These are phyloP conservation scores for Meloidogyne hapla DNA, from an alignment of 1,140 invertebrate genomes.

Conservation along the genomic window DNA sequence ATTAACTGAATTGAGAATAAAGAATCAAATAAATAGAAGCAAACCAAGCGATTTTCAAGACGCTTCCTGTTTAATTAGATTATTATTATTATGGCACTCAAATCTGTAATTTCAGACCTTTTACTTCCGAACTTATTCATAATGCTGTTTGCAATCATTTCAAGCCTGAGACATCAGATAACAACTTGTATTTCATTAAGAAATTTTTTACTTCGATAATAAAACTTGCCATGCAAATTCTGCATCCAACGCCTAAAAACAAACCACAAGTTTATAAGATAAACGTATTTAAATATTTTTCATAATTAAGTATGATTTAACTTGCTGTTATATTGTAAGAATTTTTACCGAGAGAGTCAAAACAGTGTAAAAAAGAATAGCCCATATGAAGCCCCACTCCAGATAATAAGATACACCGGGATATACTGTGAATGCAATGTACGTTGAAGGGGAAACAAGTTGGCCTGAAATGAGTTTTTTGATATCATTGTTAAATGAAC, in stretches of 20 bases:
- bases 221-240: conserved; percentile 59
- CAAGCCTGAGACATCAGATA: conserved; percentile 46
- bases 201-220: neutral
- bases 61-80: conserved; percentile 13
- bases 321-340: too few species aligned
- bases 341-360: conserved; percentile 49
- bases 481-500: too few species aligned
- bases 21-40: conserved; percentile 9
- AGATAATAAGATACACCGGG: conserved; percentile 57
- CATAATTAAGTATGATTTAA: too few species aligned
- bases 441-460: conserved; percentile 42
- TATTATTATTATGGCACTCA: too few species aligned
- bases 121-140: conserved; percentile 57
- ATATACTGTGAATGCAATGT: conserved; percentile 59
- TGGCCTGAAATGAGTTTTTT: conserved; percentile 44
- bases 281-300: too few species aligned
- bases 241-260: conserved; percentile 42
- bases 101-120: too few species aligned
- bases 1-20: conserved; percentile 1
- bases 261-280: neutral
- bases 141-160: conserved; percentile 61
- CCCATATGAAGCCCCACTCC: conserved; percentile 58
- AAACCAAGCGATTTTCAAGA: conserved; percentile 46
- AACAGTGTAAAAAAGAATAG: conserved; percentile 58
- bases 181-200: neutral